Conservation (phyloP, 2,888 invertebrate genomes). For the Pachycephus smyrnensis region DNA sequence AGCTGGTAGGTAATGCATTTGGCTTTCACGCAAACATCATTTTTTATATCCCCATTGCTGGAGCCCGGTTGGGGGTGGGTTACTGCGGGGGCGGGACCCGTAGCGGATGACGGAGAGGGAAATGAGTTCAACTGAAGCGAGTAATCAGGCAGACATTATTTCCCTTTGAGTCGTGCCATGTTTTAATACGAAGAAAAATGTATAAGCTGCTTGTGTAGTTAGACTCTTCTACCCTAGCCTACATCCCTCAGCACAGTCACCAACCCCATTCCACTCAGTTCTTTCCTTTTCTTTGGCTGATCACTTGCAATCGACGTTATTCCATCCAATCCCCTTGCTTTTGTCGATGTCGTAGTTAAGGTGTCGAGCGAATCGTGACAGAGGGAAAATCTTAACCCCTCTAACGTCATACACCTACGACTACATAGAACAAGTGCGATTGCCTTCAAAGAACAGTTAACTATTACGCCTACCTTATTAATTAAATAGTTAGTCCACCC, state of each 20-base stretch:
- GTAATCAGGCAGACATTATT: constrained; percentile 67
- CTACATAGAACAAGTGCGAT: no score
- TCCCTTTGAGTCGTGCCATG: constrained; percentile 62
- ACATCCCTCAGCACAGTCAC: not conserved
- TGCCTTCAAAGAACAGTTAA: no score
- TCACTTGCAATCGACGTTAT: constrained; percentile 47
- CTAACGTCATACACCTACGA: no score
- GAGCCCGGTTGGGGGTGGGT: constrained; percentile 24
- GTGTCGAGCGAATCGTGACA: not conserved
- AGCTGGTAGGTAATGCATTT: constrained; percentile 64
- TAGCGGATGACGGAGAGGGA: constrained; percentile 22
- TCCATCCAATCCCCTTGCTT: constrained; percentile 35
- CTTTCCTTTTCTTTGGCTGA: constrained; percentile 11
- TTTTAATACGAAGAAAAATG: constrained; percentile 63
- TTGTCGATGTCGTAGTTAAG: not conserved
- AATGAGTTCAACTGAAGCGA: constrained; percentile 61
- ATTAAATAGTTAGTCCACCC: no score
- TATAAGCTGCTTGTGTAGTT: constrained; percentile 51
- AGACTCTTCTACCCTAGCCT: not conserved
- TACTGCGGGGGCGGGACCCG: constrained; percentile 9
- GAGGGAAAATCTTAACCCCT: no score
- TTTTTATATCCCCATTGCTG: constrained; percentile 60
- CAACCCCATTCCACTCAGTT: not conserved
- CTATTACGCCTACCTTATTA: no score
- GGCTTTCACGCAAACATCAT: constrained; percentile 67